A percentile compares a stretch with the other conserved stretches of the same genome.
Evolutionary conservation across 37 sponge, comb jelly and placozoan species (phyloP).

Genomic region (Ephydatia muelleri): DNA sequence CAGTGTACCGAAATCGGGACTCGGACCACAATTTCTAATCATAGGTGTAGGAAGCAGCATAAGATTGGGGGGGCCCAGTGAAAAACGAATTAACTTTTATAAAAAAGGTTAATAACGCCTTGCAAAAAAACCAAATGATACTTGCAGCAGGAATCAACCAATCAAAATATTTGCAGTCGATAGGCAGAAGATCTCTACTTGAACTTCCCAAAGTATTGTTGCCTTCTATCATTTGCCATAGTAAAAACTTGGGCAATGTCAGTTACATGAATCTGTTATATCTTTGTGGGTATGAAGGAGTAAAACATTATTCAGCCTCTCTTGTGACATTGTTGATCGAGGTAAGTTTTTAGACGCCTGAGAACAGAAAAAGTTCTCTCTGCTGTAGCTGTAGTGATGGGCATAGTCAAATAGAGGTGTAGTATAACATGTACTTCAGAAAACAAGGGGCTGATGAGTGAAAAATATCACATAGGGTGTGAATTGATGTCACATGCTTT

Average conservation of each 20-base stretch:
- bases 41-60: too few relatives aligned
- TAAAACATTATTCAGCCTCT: slow-evolving; percentile 31
- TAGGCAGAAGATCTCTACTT: too few relatives aligned
- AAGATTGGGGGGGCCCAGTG: too few relatives aligned
- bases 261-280: slow-evolving; percentile 27
- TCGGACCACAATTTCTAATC: neutral
- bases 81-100: too few relatives aligned
- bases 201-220: slow-evolving; percentile 20
- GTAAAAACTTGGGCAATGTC: slow-evolving; percentile 24
- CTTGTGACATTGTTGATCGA: slow-evolving; percentile 40
- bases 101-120: too few relatives aligned
- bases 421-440: slow-evolving; percentile 40
- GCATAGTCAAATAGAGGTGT: slow-evolving; percentile 39
- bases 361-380: slow-evolving; percentile 59
- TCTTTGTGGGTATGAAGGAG: slow-evolving; percentile 40
- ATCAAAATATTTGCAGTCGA: too few relatives aligned
- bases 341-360: slow-evolving; percentile 31
- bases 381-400: slow-evolving; percentile 55
- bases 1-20: too few relatives aligned
- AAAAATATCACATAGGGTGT: too few relatives aligned
- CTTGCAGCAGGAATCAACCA: too few relatives aligned
- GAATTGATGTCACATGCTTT: too few relatives aligned
- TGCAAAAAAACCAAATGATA: too few relatives aligned
- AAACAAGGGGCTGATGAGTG: slow-evolving; percentile 8
- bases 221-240: slow-evolving; percentile 16